These are phyloP conservation scores for Euschistus heros DNA, from an alignment of 1,140 invertebrate species.

Conservation along the genomic window DNA sequence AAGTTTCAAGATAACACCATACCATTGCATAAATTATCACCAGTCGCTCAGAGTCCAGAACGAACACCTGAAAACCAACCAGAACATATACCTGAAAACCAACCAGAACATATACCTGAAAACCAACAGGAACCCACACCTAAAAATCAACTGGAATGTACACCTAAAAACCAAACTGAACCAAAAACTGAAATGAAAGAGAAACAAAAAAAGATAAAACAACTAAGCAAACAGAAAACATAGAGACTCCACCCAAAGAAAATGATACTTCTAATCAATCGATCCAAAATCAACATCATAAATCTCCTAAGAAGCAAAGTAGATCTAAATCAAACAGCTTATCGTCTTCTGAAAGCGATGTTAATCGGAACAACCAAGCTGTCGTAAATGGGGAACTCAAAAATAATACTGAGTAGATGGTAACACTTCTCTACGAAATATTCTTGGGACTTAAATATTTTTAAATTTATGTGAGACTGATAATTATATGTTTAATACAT, in stretches of 20 bases:
- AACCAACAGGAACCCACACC: background rate
- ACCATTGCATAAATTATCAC: conserved; percentile 4
- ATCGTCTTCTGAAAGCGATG: no score
- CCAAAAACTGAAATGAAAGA: background rate
- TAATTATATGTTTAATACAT: no score
- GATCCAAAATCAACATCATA: no score
- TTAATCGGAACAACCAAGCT: no score
- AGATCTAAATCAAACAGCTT: no score
- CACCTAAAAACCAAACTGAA: background rate
- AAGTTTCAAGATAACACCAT: background rate
- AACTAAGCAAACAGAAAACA: background rate
- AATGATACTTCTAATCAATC: background rate
- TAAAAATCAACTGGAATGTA: background rate
- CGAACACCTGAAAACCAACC: background rate
- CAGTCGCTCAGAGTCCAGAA: conserved; percentile 7
- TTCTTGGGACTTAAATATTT: no score
- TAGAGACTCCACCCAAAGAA: background rate
- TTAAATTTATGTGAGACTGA: no score
- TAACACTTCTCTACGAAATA: no score
- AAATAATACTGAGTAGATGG: no score
- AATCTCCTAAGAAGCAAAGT: no score
- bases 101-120: background rate
- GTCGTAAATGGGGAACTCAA: no score
- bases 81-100: background rate
- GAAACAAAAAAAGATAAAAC: background rate